Base-by-base conservation (phyloP, 2,888 invertebrate species). In the Morinoia aosen region DNA sequence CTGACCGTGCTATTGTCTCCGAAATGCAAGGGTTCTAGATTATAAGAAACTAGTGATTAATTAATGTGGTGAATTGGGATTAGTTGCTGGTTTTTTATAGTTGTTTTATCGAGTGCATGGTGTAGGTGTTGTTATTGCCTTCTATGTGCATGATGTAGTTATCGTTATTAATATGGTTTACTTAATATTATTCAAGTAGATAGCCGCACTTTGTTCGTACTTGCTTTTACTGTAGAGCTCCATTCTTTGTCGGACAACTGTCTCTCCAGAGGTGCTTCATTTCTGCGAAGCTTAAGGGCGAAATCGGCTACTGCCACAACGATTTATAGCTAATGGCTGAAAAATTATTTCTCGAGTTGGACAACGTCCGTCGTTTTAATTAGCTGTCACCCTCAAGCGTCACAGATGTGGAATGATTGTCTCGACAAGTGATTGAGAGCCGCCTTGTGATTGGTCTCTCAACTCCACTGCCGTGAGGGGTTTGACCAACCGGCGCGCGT, bases 151-250 rank as follows among this genome's bases (percentile, higher is more conserved):
- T 76, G 76, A 33, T 76, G 76, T 76, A 76, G 76, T 76, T 76
- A 76, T 76, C 76, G 76, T 76, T 76, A 76, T 76, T 76, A 76
- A 16, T 76, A 25, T 76, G 76, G 33, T 76, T 33, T 76, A 19
- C 76, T 76, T 76, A 76, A 33, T 76, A 76, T 76, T 76, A 76
- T 10, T 76, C 25, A 16, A 33, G 76, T 76, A 76, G 76, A 76
- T 76, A 14, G 39, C 90, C 90, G 90, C 90, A 90, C 90, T 90
- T 40, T 90, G 90, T 90, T 90, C 90, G 90, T 90, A 90, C 90
- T 40, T 90, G 90, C 90, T 40, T 48, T 90, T 40, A 76, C 33
- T 48, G 40, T 90, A 48, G 90, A 90, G 90, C 90, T 90, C 25
- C 76, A 76, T 76, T 76, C 19, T 76, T 76, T 76, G 76, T 76